Base-by-base conservation (phyloP, 2,797 vertebrate species). In the Triplophysa bombifrons region DNA sequence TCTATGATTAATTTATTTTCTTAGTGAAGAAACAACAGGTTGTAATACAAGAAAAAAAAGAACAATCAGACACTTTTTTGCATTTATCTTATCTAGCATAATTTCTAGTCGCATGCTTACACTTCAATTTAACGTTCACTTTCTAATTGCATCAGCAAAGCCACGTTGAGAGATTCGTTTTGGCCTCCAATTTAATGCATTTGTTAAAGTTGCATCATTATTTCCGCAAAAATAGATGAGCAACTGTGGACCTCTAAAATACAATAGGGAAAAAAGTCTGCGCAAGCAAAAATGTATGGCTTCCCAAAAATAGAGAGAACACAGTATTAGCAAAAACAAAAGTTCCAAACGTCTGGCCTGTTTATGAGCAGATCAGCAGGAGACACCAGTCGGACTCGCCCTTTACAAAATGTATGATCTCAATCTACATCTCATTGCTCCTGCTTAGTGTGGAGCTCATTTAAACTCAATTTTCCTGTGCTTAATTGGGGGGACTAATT, bases 401-500 rank as follows among this genome's bases (percentile, higher is more conserved):
- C 20, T 60, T 27, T 25, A 60, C 58, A 13, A 60, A 60, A 9
- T 9, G 7, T 30, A 34, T 34, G 30, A 38, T 61, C 58, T 61
- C 25, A 61, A 64, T 34, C 27, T 71, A 58, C 61, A 73, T 55
- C 48, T 74, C 61, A 74, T 56, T 73, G 78, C 78, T 90, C 92
- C 90, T 89, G 76, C 87, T 87, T 85, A 86, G 78, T 88, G 82
- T 88, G 78, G 87, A 80, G 81, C 88, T 64, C 88, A 89, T 90
- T 89, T 89, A 91, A 87, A 88, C 53, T 79, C 81, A 85, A 70
- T 64, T 61, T 22, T 58, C 55, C 55, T 58, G 55, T 3, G 55
- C n/a, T 58, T 58, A 58, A 58, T 68, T 90, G 79, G 78, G 19
- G 84, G 81, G 79, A 88, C 90, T 86, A 89, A 88, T 87, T 87